Evolutionary conservation across 1,140 invertebrate genomes (phyloP).

Genomic region (Drosophila tropicalis): DNA sequence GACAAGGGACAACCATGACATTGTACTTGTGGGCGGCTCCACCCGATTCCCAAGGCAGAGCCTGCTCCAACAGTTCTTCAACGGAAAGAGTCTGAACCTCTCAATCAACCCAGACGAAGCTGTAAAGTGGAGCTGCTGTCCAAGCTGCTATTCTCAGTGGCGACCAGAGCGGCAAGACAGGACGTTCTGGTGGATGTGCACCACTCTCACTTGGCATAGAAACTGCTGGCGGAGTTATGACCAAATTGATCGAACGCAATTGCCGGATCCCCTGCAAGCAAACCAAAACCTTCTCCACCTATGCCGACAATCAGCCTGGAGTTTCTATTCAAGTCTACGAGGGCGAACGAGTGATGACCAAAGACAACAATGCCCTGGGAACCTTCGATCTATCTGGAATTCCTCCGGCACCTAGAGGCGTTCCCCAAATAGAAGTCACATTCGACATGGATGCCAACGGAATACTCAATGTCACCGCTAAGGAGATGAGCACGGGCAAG

Average conservation of each 20-base stretch:
- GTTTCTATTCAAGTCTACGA: slow-evolving; percentile 88
- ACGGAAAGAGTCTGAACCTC: slow-evolving; percentile 87
- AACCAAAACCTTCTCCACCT: slow-evolving; percentile 87
- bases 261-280: slow-evolving; percentile 87
- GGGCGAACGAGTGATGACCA: slow-evolving; percentile 89
- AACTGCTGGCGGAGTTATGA: slow-evolving; percentile 86
- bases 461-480: slow-evolving; percentile 87
- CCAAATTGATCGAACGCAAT: slow-evolving; percentile 87
- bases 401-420: slow-evolving; percentile 91
- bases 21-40: slow-evolving; percentile 87
- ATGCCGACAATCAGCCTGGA: slow-evolving; percentile 88
- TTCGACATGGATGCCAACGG: slow-evolving; percentile 87
- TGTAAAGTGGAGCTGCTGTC: slow-evolving; percentile 88
- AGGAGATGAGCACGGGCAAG: slow-evolving; percentile 85
- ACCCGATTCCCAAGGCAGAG: slow-evolving; percentile 87
- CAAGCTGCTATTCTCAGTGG: slow-evolving; percentile 90
- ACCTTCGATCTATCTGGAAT: slow-evolving; percentile 92
- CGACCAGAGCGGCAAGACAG: slow-evolving; percentile 89
- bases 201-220: slow-evolving; percentile 86
- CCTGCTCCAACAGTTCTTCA: slow-evolving; percentile 87
- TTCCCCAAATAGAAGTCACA: slow-evolving; percentile 89
- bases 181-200: slow-evolving; percentile 86
- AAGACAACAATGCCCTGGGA: slow-evolving; percentile 90
- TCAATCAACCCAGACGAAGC: slow-evolving; percentile 92
- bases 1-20: slow-evolving; percentile 87